Evolutionary conservation across 1,140 invertebrate species (phyloP).

Genomic region (Lordiphosa mommai): DNA sequence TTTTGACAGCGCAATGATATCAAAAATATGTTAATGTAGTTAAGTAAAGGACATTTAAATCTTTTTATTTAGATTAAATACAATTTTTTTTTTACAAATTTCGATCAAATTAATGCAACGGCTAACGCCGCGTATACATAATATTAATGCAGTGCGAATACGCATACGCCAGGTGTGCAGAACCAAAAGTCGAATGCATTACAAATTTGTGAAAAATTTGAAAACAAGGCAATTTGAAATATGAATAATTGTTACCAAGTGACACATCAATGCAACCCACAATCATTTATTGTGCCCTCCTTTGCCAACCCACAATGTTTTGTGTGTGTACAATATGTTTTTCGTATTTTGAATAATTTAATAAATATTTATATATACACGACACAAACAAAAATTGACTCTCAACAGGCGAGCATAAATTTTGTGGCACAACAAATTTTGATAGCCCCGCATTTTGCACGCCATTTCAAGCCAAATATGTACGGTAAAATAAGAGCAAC

Average conservation of each 20-base stretch:
- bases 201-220: background rate
- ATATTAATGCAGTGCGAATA: constrained; percentile 37
- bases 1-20: too few relatives aligned
- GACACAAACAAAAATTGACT: constrained; percentile 28
- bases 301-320: too few relatives aligned
- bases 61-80: too few relatives aligned
- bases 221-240: constrained; percentile 11
- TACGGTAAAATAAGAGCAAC: constrained; percentile 36
- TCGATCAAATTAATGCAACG: too few relatives aligned
- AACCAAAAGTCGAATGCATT: constrained; percentile 6
- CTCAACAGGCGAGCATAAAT: constrained; percentile 39
- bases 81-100: too few relatives aligned
- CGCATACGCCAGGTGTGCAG: constrained; percentile 56
- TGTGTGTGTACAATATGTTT: background rate
- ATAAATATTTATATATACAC: constrained; percentile 24
- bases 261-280: background rate
- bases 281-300: background rate
- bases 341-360: constrained; percentile 22
- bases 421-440: constrained; percentile 33
- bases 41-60: too few relatives aligned
- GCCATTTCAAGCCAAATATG: constrained; percentile 23
- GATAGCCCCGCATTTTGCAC: constrained; percentile 52
- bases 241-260: constrained; percentile 13
- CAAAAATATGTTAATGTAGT: too few relatives aligned
- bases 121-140: constrained; percentile 29